Evolutionary conservation across 2,888 invertebrate species (phyloP), one percentile per base, ranked within the genome.

Genomic region (Tiphia femorata): DNA sequence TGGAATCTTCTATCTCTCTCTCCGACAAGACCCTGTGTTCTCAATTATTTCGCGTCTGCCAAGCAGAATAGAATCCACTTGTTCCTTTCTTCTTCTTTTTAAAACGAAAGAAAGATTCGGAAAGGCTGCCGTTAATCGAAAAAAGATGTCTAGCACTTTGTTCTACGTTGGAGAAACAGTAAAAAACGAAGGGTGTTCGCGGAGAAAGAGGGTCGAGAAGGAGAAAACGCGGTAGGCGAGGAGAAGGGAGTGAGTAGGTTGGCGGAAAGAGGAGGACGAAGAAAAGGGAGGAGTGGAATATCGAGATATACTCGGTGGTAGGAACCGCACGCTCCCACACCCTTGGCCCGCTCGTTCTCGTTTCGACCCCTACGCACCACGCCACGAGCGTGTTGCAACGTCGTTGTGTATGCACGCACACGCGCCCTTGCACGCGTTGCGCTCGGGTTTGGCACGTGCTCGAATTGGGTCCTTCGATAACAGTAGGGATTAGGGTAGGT

Each of bases 401-500:
- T 40, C 48, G 47, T 23, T 38, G 51, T 35, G 25, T 29, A 49
- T 43, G 52, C 44, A 44, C 33, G 37, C 50, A 38, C 48, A 33
- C 37, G 29, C 35, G 14, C 35, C 2, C 37, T 16, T 33, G 8
- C 4, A n/a, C 37, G 17, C 19, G 25, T 21, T 23, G 12, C 23
- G n/a, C 21, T 49, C 43, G 44, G 44, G 48, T 41, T 43, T 33
- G 35, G 30, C 56, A 46, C 52, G 59, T 52, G 61, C 55, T 59
- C 58, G 47, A 64, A 64, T 64, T 68, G 64, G 62, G 54, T 61
- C 50, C 58, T 52, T 55, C 58, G 49, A 64, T 63, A 55, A n/a
- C 52, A 4, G 33, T 20, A 41, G 7, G 35, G 43, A 33, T 62
- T 62, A 58, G 60, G 64, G 63, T 66, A 62, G 66, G 62, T 66